Evolutionary conservation across 2,888 invertebrate species (phyloP).

Genomic region (Eurytoma adleriae): DNA sequence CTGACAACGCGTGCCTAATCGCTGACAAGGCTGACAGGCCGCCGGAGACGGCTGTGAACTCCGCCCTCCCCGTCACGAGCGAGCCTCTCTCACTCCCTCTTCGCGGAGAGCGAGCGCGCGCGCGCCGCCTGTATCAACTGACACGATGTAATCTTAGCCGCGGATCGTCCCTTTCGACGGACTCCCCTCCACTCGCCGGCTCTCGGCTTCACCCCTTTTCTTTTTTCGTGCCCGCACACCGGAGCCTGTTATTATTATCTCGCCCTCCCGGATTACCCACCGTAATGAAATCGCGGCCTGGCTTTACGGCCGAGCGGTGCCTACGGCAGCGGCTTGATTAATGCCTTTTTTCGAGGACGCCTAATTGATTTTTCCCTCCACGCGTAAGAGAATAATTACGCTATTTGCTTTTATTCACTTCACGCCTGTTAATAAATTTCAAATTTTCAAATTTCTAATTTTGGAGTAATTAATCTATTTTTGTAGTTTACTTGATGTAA

Average conservation of each 20-base stretch:
- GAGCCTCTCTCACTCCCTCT: not conserved
- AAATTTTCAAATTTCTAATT: too few species aligned
- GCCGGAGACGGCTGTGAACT: constrained; percentile 60
- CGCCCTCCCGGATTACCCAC: constrained; percentile 22
- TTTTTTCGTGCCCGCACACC: not conserved
- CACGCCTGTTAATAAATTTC: too few species aligned
- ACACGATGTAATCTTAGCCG: constrained; percentile 54
- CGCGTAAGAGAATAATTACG: too few species aligned
- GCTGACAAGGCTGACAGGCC: constrained; percentile 63
- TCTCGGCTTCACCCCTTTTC: constrained; percentile 27
- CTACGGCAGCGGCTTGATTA: not conserved
- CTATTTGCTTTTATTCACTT: too few species aligned
- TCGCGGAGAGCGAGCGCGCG: not conserved
- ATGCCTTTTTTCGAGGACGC: too few species aligned
- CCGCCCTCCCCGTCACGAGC: constrained; percentile 37
- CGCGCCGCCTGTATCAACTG: constrained; percentile 46
- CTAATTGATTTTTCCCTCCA: too few species aligned
- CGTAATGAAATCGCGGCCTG: constrained; percentile 41
- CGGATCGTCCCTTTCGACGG: constrained; percentile 37
- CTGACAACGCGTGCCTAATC: constrained; percentile 67
- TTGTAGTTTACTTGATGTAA: too few species aligned
- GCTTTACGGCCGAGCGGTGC: constrained; percentile 7
- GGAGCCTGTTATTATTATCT: constrained; percentile 31
- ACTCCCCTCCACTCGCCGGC: not conserved
- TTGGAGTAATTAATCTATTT: too few species aligned